phyloP scores from a whole-genome alignment of 2,113 vertebrate species.

The Colaptes auratus region DNA sequence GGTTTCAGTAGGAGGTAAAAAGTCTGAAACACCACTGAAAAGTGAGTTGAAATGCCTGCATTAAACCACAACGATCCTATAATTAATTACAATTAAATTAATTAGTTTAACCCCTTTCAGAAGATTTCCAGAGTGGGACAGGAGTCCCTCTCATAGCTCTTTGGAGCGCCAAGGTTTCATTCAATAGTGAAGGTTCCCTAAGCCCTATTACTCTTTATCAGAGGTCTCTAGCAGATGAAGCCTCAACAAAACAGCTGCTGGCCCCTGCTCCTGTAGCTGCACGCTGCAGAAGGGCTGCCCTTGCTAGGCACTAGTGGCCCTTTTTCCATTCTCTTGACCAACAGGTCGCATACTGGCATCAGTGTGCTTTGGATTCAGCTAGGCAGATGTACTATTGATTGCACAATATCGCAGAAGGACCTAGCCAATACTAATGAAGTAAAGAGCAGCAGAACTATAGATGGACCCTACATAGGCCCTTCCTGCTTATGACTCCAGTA shows the following conservation, averaged over 20 bases:
- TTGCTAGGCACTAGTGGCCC: background rate
- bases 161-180: background rate
- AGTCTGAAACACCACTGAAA: background rate
- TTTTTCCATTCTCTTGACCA: background rate
- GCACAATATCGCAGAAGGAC: background rate
- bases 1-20: background rate
- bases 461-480: background rate
- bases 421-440: background rate
- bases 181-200: background rate
- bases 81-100: no score
- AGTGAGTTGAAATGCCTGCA: background rate
- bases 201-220: background rate
- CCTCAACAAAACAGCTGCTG: background rate
- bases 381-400: background rate
- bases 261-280: background rate
- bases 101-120: background rate
- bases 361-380: background rate
- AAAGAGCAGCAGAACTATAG: background rate
- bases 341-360: background rate
- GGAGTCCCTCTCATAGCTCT: background rate
- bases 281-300: background rate
- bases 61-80: background rate
- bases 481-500: background rate
- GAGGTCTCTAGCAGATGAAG: slow-evolving; percentile 8
- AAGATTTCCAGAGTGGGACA: background rate